Base-by-base conservation (phyloP, 2,888 invertebrate species). In the Elmis aenea region DNA sequence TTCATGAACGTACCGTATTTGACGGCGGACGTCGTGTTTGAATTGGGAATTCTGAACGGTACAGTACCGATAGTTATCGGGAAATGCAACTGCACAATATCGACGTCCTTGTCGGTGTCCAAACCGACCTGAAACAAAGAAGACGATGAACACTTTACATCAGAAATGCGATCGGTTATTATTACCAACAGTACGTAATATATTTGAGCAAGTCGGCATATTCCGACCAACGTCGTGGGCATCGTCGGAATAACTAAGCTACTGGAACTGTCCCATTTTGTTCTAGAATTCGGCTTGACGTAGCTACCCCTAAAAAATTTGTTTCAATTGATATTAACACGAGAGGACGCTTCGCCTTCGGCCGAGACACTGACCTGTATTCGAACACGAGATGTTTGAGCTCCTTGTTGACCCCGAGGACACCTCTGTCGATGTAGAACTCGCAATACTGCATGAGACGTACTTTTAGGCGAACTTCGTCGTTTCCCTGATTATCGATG, bases 1-100 rank as follows among this genome's bases (percentile, higher is more conserved):
- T n/a, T n/a, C n/a, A n/a, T 28, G 9, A 33, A 52, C 70, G 67
- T 68, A 81, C 82, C 81, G 55, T 81, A 82, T 63, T 75, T 74
- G 48, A 83, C 72, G 41, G 70, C 66, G 16, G 77, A 77, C 44
- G 73, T 73, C 45, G 71, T 70, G 43, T 73, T 72, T n/a, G 75
- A 72, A 59, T 80, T 80, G 2, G 79, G 79, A 58, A 80, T 79
- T 47, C 80, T 63, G 59, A 79, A 80, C 26, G 85, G 85, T 49
- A 83, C 78, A 3, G 85, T 85, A 21, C 81, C 85, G 45, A 86
- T 79, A 27, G 83, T 83, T 30, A 86, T 72, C 5, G 86, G 85
- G 56, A 84, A 83, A 55, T 79, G 80, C 65, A 85, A 76, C 53
- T 80, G 76, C 39, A 85, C 73, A 48, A 81, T 75, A 54, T 85